Evolutionary conservation across 2,888 invertebrate genomes (phyloP), one percentile per base, ranked within the genome.

Genomic region (Phymatocera aterrima): DNA sequence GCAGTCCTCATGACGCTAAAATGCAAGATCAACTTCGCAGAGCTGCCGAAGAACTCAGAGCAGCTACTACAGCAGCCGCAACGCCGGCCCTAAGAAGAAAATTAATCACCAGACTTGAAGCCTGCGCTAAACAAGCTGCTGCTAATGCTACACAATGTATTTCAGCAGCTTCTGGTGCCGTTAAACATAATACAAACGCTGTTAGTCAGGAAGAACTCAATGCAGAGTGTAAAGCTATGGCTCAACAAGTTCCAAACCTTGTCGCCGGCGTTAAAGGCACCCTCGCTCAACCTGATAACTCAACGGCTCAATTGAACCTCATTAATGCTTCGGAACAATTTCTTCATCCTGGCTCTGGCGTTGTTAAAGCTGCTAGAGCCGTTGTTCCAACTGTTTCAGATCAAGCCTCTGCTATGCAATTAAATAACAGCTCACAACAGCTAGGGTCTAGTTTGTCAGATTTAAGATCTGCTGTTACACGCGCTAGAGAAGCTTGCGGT

Each of bases 11-110:
- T 91, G 97, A 98, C 85, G 93, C 95, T 0, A 93, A 93, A 79
- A 96, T 96, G 87, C 98, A 98, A 88, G 95, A 96, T 82, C 95
- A 95, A 3, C 91, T 99, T 12, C 94, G 96, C 43, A 93, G 94
- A 81, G 98, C 99, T 0, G 99, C 99, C 0, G 98, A 99, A 87
- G 97, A 98, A 84, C 91, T 99, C n/a, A 93, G 98, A 64, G 95
- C 95, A 86, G 98, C 98, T 40, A 97, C 97, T 0, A 95, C 95
- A 10, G 97, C 97, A 77, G 97, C 98, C 70, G 96, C 97, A 1
- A 94, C 94, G 0, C 96, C 96, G 24, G 95, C 95, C 1, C 93
- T 94, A 86, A 94, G 95, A 87, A 94, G 92, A 83, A 96, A 94
- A 87, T 91, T 96, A n/a, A 94, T 96, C 82, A 79, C 46, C 5